Evolutionary conservation across 2,888 invertebrate genomes (phyloP), one percentile per base, ranked within the genome.

Genomic region (Pocota personata): DNA sequence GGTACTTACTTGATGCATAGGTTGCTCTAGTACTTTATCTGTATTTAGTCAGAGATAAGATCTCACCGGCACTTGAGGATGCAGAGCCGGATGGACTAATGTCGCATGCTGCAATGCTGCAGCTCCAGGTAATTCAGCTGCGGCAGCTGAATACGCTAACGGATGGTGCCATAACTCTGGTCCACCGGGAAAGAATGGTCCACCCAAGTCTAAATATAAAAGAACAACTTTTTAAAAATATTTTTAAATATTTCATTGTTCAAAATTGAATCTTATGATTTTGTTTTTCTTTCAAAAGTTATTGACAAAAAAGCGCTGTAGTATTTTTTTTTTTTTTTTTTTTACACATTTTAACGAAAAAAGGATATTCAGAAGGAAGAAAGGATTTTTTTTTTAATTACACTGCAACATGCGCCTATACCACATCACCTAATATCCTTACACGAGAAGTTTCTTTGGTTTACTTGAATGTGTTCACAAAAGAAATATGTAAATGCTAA

Each of bases 11-110:
- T 92, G 92, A 91, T 92, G 92, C 92, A 92, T 92, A 89, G 92
- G 91, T 90, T 92, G 92, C 90, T 92, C 92, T 91, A 92, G 90
- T 89, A 92, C 92, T 92, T 92, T 92, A 89, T 92, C 92, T 89
- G 92, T 96, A 96, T 97, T 96, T 97, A 97, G 97, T 97, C 97
- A 97, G 96, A 97, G 97, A 95, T 97, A 97, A 94, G 97, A 97
- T 94, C 97, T 97, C 93, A 98, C 98, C 93, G 98, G 98, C 94
- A 98, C 97, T 96, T 98, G 98, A 93, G 98, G 97, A 94, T 98
- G 98, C 94, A 98, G 96, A 93, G 98, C 98, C 93, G 98, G 98
- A 94, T 98, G 98, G 92, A 98, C 97, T 92, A 98, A 95, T 89
- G 98, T 96, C 89, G 95, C 96, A 93, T 97, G 97, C 93, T 97